Evolutionary conservation across 1,140 invertebrate species (phyloP), one percentile per base, ranked within the genome.

Genomic region (Drosophila triauraria): DNA sequence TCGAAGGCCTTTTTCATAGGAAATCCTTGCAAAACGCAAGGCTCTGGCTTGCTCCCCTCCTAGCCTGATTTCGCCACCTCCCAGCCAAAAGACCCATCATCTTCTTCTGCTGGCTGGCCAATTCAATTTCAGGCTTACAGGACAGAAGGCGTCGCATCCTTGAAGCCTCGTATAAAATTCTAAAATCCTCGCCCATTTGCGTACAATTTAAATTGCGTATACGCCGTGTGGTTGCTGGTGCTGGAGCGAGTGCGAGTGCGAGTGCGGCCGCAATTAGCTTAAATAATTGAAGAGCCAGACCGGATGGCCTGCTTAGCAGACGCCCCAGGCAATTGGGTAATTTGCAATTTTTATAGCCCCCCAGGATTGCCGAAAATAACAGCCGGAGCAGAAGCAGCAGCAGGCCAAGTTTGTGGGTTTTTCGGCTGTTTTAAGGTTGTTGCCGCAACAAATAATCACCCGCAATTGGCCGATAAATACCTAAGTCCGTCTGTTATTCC

Each of bases 111-210:
- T 71, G 78, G 58, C 54, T 51, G 59, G 64, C 57, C 79, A 76
- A 86, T 82, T 82, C 80, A 82, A 83, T 86, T 86, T 87, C 69
- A 38, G 64, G 38, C 63, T 75, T 60, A 75, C 60, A 62, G 76
- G 46, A 40, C 53, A 56, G 53, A 40, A 40, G 38, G 35, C 53
- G 13, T 10, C 61, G 69, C 60, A 56, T 69, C n/a, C 56, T 63
- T 68, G 61, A 25, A 48, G 50, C 20, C 35, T 78, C 40, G 40
- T 40, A 47, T 63, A 58, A 54, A 62, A 71, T 71, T 74, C 51
- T 50, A 62, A 78, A 70, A 63, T 70, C 64, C 53, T 43, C 40
- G 10, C 17, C 72, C 43, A 54, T 43, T 63, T 74, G 58, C 51
- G 65, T 74, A 40, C 57, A 35, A 38, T 46, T 77, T 48, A 44